Percentiles rank a stretch among this genome's conserved stretches.
Evolutionary conservation across 1,140 invertebrate species (phyloP).

Genomic region (Sitodiplosis mosellana): DNA sequence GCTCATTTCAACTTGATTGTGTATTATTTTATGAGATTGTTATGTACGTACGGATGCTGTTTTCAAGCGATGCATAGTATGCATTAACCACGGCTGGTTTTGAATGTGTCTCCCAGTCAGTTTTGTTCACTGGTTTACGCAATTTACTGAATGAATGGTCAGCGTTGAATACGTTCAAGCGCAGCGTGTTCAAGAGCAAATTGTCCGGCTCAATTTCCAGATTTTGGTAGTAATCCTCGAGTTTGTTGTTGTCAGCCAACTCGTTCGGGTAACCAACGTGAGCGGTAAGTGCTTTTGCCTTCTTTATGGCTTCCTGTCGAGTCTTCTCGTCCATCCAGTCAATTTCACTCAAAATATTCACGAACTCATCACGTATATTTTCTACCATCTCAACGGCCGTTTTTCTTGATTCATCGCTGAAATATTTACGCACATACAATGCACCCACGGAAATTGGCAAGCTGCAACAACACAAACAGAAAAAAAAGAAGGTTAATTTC

Average conservation of each 20-base stretch:
- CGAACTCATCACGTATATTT: conserved; percentile 50
- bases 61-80: conserved; percentile 64
- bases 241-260: conserved; percentile 49
- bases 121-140: conserved; percentile 61
- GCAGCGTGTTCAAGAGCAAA: conserved; percentile 54
- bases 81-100: conserved; percentile 64
- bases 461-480: too few species aligned
- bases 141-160: conserved; percentile 58
- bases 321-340: conserved; percentile 83
- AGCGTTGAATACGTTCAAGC: conserved; percentile 52
- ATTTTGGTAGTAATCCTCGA: conserved; percentile 57
- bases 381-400: conserved; percentile 67
- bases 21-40: too few species aligned
- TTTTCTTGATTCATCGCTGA: conserved; percentile 48
- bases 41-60: conserved; percentile 60
- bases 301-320: conserved; percentile 44
- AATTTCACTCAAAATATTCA: conserved; percentile 41
- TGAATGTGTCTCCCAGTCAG: conserved; percentile 63
- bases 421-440: conserved; percentile 55
- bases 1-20: too few species aligned
- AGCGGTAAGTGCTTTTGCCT: conserved; percentile 50
- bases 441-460: conserved; percentile 59
- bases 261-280: conserved; percentile 73
- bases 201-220: conserved; percentile 46
- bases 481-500: too few species aligned